phyloP scores from a whole-genome alignment of 2,113 vertebrate genomes.

The Pandion haliaetus region DNA sequence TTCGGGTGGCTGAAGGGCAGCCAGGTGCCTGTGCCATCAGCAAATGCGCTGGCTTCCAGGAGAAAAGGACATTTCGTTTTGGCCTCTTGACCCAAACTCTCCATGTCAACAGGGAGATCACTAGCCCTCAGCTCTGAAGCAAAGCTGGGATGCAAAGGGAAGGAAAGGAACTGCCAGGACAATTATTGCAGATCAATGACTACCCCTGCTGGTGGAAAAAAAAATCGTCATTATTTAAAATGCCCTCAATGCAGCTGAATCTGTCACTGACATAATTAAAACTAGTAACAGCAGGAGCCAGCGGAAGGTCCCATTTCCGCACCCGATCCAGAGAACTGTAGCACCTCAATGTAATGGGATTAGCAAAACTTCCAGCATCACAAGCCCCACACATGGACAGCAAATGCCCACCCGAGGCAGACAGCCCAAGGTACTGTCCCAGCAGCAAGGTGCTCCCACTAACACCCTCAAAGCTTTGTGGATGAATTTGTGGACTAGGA shows the following conservation, averaged over 20 bases:
- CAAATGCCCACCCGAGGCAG: neutral
- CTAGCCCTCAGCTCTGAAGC: neutral
- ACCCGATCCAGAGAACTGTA: neutral
- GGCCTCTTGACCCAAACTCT: neutral
- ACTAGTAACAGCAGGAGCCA: neutral
- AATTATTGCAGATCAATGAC: slow-evolving; percentile 35
- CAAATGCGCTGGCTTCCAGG: neutral
- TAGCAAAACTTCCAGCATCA: neutral
- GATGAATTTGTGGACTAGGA: neutral
- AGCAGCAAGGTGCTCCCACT: neutral
- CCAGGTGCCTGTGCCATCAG: fast-evolving
- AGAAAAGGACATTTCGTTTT: neutral
- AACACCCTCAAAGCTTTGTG: neutral
- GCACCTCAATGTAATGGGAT: neutral
- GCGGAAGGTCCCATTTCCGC: fast-evolving
- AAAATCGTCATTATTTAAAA: neutral
- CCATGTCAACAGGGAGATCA: neutral
- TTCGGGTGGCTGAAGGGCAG: neutral
- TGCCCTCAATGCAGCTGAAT: neutral
- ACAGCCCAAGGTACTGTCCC: neutral
- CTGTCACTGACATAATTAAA: neutral
- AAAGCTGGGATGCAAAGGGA: neutral
- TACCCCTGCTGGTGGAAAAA: slow-evolving; percentile 61
- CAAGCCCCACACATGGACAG: neutral
- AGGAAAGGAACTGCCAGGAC: neutral